Percentiles rank a stretch among this genome's conserved stretches.
These are phyloP conservation scores for Coregonus sp. DNA, from an alignment of 2,797 vertebrate genomes.

Conservation along the genomic window DNA sequence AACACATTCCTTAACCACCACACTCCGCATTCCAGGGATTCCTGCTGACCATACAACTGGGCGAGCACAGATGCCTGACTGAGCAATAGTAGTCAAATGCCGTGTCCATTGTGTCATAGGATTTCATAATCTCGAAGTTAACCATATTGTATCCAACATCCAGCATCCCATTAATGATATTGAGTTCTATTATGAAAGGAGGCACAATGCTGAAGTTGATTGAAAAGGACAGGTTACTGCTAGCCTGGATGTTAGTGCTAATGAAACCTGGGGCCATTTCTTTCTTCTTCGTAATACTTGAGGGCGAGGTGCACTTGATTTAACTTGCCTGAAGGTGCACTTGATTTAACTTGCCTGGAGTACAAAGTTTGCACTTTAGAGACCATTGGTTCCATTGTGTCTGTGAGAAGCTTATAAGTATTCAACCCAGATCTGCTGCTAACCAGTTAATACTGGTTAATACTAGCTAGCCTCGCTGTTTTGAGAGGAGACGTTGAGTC, in stretches of 20 bases:
- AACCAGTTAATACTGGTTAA: not conserved
- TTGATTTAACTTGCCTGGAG: not conserved
- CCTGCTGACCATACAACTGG: conserved; percentile 63
- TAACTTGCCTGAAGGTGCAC: not conserved
- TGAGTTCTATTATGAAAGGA: not conserved
- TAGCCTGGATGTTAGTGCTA: not conserved
- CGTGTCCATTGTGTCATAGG: not conserved
- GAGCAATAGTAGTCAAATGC: conserved; percentile 36
- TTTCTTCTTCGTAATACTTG: not conserved
- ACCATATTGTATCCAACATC: not conserved
- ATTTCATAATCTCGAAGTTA: not conserved
- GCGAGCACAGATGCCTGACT: conserved; percentile 63
- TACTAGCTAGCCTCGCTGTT: not conserved
- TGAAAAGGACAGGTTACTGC: not conserved
- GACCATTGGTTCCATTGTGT: not conserved
- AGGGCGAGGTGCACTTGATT: not conserved
- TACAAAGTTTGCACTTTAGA: not conserved
- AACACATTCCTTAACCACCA: conserved; percentile 56
- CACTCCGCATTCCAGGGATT: conserved; percentile 67
- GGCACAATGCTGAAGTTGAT: not conserved
- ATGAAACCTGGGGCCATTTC: not conserved
- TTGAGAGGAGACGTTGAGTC: not conserved
- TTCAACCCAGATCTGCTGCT: not conserved
- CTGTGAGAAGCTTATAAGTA: not conserved
- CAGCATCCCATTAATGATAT: not conserved